These are phyloP conservation scores for Labeo calbasu DNA, from an alignment of 2,797 vertebrate species.

Conservation along the genomic window DNA sequence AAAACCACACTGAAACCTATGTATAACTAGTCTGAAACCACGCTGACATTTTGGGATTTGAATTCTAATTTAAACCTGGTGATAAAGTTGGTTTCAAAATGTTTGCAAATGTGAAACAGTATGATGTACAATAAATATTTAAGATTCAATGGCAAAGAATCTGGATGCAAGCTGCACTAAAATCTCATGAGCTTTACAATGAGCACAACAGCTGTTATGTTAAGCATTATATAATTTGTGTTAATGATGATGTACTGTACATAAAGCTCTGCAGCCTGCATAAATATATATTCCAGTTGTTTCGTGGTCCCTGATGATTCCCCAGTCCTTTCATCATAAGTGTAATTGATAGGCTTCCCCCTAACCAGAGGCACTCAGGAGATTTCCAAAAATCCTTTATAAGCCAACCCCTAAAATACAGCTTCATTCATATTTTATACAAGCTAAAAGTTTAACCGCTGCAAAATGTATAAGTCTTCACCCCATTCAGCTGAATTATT, in stretches of 20 bases:
- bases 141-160: not conserved
- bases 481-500: conserved; percentile 33
- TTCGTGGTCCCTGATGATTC: not conserved
- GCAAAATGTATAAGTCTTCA: conserved; percentile 32
- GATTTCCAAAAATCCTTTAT: conserved; percentile 22
- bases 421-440: conserved; percentile 38
- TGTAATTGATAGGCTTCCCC: conserved; percentile 19
- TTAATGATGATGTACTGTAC: not conserved
- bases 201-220: conserved; percentile 2
- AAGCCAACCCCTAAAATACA: conserved; percentile 22
- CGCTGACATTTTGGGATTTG: not conserved
- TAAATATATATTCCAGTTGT: not conserved
- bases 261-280: not conserved
- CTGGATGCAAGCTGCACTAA: not conserved
- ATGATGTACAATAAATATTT: not conserved
- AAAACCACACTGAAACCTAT: too few species aligned
- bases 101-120: not conserved
- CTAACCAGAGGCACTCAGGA: not conserved
- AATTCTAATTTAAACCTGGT: not conserved
- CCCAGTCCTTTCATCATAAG: not conserved
- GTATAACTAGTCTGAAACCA: not conserved
- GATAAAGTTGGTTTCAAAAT: not conserved
- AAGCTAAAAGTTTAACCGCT: conserved; percentile 35
- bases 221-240: not conserved
- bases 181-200: not conserved